phyloP scores from a whole-genome alignment of 1,140 invertebrate genomes.

The Odontomachus brunneus region DNA sequence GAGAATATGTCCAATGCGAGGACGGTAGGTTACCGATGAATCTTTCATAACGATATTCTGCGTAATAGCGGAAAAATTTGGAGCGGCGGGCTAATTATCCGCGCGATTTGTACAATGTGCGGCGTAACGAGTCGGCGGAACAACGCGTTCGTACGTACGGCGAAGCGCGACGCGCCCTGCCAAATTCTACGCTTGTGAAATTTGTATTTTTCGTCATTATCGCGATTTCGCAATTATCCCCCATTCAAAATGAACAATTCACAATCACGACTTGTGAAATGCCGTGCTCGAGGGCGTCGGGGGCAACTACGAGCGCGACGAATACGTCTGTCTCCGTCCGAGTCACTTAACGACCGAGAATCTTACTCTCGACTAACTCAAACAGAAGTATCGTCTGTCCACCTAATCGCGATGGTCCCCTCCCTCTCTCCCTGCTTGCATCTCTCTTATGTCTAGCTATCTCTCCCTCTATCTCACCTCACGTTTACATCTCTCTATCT shows the following conservation, averaged over 20 bases:
- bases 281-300: not conserved
- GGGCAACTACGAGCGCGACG: not conserved
- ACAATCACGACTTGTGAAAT: slow-evolving; percentile 34
- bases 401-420: slow-evolving; percentile 1
- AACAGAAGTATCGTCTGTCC: not conserved
- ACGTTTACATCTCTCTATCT: too few species aligned
- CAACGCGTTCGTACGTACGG: not conserved
- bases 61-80: slow-evolving; percentile 12
- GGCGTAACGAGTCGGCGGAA: slow-evolving; percentile 34
- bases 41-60: slow-evolving; percentile 12
- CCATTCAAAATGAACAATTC: slow-evolving; percentile 55
- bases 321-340: not conserved
- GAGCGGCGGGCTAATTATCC: slow-evolving; percentile 34
- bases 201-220: slow-evolving; percentile 54
- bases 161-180: not conserved
- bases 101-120: slow-evolving; percentile 35
- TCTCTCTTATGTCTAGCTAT: too few species aligned
- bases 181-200: not conserved
- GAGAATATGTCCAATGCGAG: too few species aligned
- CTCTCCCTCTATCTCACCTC: too few species aligned
- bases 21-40: not conserved
- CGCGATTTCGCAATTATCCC: slow-evolving; percentile 39
- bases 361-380: slow-evolving; percentile 1
- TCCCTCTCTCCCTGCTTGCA: too few species aligned
- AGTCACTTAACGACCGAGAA: slow-evolving; percentile 1